Base-by-base conservation (phyloP, 1,140 invertebrate species). In the Lepidurus apus region DNA sequence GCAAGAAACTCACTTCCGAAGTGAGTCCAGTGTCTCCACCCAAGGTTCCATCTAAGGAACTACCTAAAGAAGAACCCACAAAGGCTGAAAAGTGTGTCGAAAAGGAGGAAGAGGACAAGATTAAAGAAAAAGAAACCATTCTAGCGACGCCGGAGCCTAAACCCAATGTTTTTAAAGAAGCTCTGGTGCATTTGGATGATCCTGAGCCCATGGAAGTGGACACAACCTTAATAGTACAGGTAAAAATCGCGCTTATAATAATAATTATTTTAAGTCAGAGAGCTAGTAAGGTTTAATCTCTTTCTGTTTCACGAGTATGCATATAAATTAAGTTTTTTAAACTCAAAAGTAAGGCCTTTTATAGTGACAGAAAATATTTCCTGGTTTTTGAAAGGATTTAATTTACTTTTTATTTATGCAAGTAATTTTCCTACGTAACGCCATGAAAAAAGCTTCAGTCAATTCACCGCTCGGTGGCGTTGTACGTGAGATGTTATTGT, bases 61-160 rank as follows among this genome's bases (percentile, higher is more conserved):
- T 79, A 73, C 13, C 77, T 17, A 78, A 78, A 47, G 11, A 47
- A 21, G 21, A 73, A 34, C n/a, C 34, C 26, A 73, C 26, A 74
- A 42, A 13, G 43, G 42, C 11, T 42, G 34, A 74, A 26, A 53
- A 42, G 21, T 34, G 73, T 42, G 43, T 24, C 7, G 74, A 34
- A 75, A 13, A 7, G 17, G 43, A 80, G 44, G 73, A 43, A 26
- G 65, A 78, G 17, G 74, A 80, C 8, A 65, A 79, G 53, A 10
- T 44, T 79, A 75, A 77, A 17, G 74, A 42, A 6, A 76, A 44
- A n/a, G 42, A 43, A 24, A 43, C 74, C 1, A 5, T 75, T 42
- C 24, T 44, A 43, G 13, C 43, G 0, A 1, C 2, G 3, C 42
- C 74, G 11, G 74, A 75, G n/a, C 74, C 11, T 26, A 26, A 75